Evolutionary conservation across 2,797 vertebrate genomes (phyloP), one percentile per base, ranked within the genome.

Genomic region (Poecilia velifera): DNA sequence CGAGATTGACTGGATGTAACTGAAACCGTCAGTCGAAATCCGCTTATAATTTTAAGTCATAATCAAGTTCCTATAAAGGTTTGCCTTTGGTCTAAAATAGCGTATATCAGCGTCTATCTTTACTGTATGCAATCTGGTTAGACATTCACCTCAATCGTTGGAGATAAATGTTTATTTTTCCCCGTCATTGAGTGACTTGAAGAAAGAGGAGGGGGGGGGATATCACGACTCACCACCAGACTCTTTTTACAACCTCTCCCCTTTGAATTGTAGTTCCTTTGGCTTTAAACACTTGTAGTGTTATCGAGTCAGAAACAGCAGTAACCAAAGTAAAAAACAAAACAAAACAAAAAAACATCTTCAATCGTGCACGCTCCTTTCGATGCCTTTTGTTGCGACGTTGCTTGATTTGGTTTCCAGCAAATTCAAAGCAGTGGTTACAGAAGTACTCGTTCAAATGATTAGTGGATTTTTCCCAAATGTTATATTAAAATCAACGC

Each of bases 151-250:
- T 74, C 14, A 5, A 70, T 68, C 36, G 20, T 41, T 13, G 64
- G 12, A 9, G 66, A 43, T 43, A 46, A 28, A 28, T 71, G 41
- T 71, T 70, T 70, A 14, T 70, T 82, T 87, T 87, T 78, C 76
- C 76, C 80, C 71, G 47, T 82, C 49, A 57, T 34, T 53, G 51
- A 74, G 76, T 28, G 47, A 77, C 76, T 76, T 47, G 46, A 43
- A 82, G 70, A 55, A 84, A 71, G 13, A 34, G 34, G 34, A 34
- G 41, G 41, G 41, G 41, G 47, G 6, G 72, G 81, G 87, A 82
- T 76, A 89, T 88, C 84, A 86, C 82, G 74, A 82, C 57, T n/a
- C 1, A 28, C 25, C 68, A 71, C 25, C 68, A 45, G 68, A 28
- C 41, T 43, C 41, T 74, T 84, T 31, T 84, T 76, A 74, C 82